These are phyloP conservation scores for Sesia apiformis DNA, from an alignment of 2,888 invertebrate genomes.

Conservation along the genomic window DNA sequence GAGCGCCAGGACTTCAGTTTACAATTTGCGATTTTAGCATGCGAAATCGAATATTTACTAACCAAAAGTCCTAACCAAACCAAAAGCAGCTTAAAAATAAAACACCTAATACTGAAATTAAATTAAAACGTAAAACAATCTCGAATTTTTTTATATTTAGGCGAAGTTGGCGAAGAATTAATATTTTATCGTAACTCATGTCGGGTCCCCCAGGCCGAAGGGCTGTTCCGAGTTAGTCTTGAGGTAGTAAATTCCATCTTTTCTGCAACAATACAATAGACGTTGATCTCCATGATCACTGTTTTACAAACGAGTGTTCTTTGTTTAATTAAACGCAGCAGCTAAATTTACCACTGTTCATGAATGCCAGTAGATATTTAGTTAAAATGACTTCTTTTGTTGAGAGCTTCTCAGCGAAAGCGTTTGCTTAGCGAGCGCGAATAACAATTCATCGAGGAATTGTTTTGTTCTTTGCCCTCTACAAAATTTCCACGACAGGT, in stretches of 20 bases:
- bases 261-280: slow-evolving; percentile 58
- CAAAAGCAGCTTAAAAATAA: no score
- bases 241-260: slow-evolving; percentile 73
- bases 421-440: background rate
- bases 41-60: no score
- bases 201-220: slow-evolving; percentile 56
- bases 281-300: slow-evolving; percentile 37
- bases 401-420: slow-evolving; percentile 5
- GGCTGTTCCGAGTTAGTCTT: slow-evolving; percentile 67
- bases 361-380: slow-evolving; percentile 14
- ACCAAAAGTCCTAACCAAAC: no score
- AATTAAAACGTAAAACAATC: background rate
- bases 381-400: slow-evolving; percentile 34
- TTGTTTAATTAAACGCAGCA: slow-evolving; percentile 45
- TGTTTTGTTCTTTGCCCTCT: no score
- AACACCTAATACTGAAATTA: no score
- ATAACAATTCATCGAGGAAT: background rate
- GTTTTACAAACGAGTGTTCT: slow-evolving; percentile 39
- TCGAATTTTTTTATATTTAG: slow-evolving; percentile 36
- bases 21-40: no score
- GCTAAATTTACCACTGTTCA: slow-evolving; percentile 32
- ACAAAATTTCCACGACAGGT: no score
- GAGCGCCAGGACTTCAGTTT: no score
- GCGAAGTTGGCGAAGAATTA: slow-evolving; percentile 43
- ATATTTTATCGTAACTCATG: slow-evolving; percentile 37